phyloP scores from a whole-genome alignment of 2,113 vertebrate genomes.

The Xenus cinereus region DNA sequence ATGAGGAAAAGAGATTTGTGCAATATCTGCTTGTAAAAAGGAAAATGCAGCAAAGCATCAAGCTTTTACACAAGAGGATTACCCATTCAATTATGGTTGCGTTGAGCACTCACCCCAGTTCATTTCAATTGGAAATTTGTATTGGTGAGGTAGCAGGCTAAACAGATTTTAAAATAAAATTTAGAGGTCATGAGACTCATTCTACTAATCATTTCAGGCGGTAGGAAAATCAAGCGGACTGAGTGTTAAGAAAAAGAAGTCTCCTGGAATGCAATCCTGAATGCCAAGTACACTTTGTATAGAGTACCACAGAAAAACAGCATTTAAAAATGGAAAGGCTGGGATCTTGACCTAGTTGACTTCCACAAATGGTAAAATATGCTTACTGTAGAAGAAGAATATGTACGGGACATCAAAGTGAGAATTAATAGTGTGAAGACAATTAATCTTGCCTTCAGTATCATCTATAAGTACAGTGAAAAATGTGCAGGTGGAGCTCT shows the following conservation, averaged over 20 bases:
- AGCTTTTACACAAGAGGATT: background rate
- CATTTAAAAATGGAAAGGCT: constrained; percentile 52
- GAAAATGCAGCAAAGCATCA: background rate
- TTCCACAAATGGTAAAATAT: constrained; percentile 65
- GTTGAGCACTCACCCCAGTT: background rate
- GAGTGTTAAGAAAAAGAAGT: constrained; percentile 19
- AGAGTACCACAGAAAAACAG: constrained; percentile 31
- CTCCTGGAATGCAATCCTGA: constrained; percentile 35
- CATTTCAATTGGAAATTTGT: background rate
- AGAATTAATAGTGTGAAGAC: background rate
- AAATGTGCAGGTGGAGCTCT: background rate
- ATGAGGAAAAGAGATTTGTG: background rate
- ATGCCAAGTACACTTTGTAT: constrained; percentile 64
- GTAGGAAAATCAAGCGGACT: background rate
- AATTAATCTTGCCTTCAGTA: background rate
- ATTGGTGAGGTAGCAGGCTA: background rate
- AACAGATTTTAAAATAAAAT: background rate
- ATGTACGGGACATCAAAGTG: background rate
- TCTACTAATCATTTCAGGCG: background rate
- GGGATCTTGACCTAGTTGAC: background rate
- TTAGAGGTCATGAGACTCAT: background rate
- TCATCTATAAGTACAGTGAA: background rate
- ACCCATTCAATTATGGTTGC: background rate
- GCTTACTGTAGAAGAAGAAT: constrained; percentile 1
- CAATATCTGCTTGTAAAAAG: background rate